Percentiles rank a stretch among this genome's conserved stretches.
phyloP scores from a whole-genome alignment of 2,888 invertebrate species.

The Drosophila diplacantha region DNA sequence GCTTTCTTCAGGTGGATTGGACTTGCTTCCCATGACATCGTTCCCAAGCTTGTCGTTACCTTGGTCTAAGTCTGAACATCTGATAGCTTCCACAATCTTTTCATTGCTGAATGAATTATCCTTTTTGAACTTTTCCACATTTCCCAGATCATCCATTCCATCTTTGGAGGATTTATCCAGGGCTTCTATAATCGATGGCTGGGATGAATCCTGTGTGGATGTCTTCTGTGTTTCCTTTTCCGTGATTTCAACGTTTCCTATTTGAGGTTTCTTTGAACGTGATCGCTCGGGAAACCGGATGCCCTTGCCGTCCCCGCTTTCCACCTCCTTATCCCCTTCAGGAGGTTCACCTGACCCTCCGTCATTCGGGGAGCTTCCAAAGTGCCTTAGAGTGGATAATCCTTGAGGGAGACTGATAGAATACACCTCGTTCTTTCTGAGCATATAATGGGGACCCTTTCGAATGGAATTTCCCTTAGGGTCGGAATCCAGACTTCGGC shows the following conservation, averaged over 20 bases:
- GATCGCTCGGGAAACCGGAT: conserved; percentile 17
- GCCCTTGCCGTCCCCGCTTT: conserved; percentile 1
- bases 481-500: background rate
- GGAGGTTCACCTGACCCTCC: conserved; percentile 6
- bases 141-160: background rate
- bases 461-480: background rate
- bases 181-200: background rate
- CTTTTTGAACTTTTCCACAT: background rate
- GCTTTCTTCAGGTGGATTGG: background rate
- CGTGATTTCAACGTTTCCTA: background rate
- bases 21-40: background rate
- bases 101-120: background rate
- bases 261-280: background rate
- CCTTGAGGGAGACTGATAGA: background rate
- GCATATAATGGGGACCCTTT: background rate
- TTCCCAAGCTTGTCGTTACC: background rate
- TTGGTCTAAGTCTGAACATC: too few relatives aligned
- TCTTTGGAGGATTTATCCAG: background rate
- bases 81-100: background rate
- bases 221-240: background rate
- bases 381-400: background rate
- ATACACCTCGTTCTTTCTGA: background rate
- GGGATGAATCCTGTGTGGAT: background rate
- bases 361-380: background rate
- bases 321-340: background rate